phyloP scores from a whole-genome alignment of 2,797 vertebrate genomes.

The Borostomias antarcticus region DNA sequence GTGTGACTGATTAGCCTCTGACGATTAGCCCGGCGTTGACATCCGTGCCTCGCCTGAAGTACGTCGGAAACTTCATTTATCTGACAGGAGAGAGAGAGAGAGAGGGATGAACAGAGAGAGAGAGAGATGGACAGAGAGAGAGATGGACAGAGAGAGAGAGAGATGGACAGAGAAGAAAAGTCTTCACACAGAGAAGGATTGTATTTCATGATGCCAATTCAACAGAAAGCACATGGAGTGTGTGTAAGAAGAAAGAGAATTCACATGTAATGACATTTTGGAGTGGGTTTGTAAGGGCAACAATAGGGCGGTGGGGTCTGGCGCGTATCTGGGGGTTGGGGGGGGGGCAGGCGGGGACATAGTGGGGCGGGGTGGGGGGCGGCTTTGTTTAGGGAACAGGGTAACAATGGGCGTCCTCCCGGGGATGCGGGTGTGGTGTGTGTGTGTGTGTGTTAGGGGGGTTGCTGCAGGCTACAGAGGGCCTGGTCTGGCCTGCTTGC shows the following conservation, averaged over 20 bases:
- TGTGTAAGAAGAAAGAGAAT: conserved; percentile 31
- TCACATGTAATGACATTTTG: conserved; percentile 73
- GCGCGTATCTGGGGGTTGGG: conserved; percentile 20
- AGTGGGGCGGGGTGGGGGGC: conserved; percentile 46
- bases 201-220: conserved; percentile 4
- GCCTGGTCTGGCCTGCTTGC: conserved; percentile 61
- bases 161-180: neutral
- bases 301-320: conserved; percentile 44
- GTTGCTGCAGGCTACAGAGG: conserved; percentile 57
- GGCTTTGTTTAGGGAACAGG: conserved; percentile 71
- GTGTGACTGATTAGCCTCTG: no score
- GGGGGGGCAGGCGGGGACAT: conserved; percentile 6
- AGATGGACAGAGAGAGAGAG: conserved; percentile 11
- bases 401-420: conserved; percentile 74
- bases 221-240: neutral
- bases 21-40: no score
- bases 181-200: neutral
- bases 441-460: conserved; percentile 10
- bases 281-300: conserved; percentile 64
- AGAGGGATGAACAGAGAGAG: no score
- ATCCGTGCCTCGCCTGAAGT: no score
- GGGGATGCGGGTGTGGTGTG: conserved; percentile 65
- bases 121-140: neutral
- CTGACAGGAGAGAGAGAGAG: no score
- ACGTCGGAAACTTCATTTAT: no score